A percentile compares a stretch with the other conserved stretches of the same genome.
Conservation (phyloP, 2,797 vertebrate species). For the Sandelia bainsii region DNA sequence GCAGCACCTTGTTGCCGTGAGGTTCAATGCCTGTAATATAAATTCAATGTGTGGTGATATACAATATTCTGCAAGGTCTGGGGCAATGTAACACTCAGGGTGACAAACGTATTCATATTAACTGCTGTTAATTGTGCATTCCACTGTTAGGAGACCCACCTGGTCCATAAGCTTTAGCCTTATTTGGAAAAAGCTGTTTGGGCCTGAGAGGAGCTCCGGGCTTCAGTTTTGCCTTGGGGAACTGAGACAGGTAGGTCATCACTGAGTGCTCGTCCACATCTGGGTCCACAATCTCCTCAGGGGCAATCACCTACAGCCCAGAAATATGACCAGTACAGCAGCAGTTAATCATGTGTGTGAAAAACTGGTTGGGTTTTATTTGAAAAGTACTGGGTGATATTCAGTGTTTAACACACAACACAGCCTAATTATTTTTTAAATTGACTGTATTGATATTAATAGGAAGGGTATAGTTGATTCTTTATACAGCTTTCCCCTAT, state of each 20-base stretch:
- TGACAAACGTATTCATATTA: not conserved
- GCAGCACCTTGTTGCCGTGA: conserved; percentile 92
- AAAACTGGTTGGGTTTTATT: not conserved
- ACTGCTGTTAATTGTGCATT: conserved; percentile 1
- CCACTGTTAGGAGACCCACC: conserved; percentile 76
- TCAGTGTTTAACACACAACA: conserved; percentile 5
- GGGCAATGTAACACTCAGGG: conserved; percentile 1
- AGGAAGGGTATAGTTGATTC: conserved; percentile 26
- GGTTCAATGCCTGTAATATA: conserved; percentile 90
- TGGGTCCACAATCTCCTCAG: conserved; percentile 96
- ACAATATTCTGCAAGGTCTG: not conserved
- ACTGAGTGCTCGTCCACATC: conserved; percentile 96
- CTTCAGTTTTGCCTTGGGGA: conserved; percentile 95
- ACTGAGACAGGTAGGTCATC: conserved; percentile 97
- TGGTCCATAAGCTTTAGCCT: conserved; percentile 92
- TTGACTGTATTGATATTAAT: conserved; percentile 14
- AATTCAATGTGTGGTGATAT: conserved; percentile 5
- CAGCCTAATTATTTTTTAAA: conserved; percentile 14
- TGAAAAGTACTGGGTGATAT: not conserved
- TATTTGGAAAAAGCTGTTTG: conserved; percentile 90
- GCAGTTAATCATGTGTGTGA: conserved; percentile 1
- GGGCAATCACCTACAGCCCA: conserved; percentile 90
- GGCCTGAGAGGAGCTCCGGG: conserved; percentile 89
- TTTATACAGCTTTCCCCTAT: conserved; percentile 38
- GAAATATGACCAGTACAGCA: conserved; percentile 8